These are phyloP conservation scores for Caenorhabditis sp. DNA, from an alignment of 2,888 invertebrate genomes.

Conservation along the genomic window DNA sequence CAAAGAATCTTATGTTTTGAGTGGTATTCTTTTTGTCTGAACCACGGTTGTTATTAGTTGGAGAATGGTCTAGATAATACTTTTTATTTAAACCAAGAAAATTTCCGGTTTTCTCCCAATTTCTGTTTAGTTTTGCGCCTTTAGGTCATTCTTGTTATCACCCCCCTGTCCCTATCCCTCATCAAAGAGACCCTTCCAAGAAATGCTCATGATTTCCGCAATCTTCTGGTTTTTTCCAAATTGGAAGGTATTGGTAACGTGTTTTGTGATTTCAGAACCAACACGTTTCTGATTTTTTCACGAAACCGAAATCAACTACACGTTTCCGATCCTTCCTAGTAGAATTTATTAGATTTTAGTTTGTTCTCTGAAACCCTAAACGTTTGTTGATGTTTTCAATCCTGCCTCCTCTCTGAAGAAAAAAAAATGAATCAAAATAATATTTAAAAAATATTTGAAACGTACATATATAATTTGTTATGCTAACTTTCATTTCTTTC, in stretches of 20 bases:
- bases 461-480: conserved; percentile 2
- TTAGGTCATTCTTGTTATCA: conserved; percentile 36
- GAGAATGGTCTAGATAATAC: neutral
- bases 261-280: no score
- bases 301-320: no score
- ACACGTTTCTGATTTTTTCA: no score
- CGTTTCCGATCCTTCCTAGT: neutral
- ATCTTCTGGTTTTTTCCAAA: neutral
- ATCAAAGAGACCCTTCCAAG: conserved; percentile 1
- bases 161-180: neutral
- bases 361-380: neutral
- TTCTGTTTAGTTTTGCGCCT: conserved; percentile 20
- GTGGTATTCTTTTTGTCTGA: neutral
- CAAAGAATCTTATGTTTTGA: conserved; percentile 4
- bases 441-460: conserved; percentile 4
- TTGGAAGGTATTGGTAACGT: neutral
- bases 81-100: neutral
- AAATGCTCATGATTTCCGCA: neutral
- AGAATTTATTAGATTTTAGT: neutral
- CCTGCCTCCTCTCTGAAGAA: neutral
- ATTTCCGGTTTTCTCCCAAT: neutral
- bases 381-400: neutral
- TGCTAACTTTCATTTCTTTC: conserved; percentile 7
- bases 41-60: conserved; percentile 11
- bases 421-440: neutral